Conservation (phyloP, 2,888 invertebrate species). For the Lordiphosa andalusiaca region DNA sequence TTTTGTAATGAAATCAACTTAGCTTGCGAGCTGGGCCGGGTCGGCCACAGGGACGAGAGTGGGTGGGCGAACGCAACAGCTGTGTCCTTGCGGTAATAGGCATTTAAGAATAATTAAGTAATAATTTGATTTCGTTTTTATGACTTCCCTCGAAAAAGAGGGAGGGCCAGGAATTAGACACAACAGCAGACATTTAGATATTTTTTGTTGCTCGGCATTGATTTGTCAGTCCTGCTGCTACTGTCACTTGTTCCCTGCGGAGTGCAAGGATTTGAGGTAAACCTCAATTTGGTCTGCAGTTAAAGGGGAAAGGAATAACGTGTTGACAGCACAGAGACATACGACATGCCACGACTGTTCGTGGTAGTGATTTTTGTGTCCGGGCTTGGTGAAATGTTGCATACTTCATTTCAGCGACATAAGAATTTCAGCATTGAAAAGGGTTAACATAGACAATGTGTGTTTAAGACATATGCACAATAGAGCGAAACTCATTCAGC, state of each 20-base stretch:
- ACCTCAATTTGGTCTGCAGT: constrained; percentile 32
- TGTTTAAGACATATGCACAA: no score
- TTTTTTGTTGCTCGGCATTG: constrained; percentile 1
- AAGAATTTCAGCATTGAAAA: no score
- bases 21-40: background rate
- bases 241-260: no score
- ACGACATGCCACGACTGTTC: background rate
- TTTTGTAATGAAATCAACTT: constrained; percentile 59
- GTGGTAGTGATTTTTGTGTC: background rate
- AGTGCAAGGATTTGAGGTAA: constrained; percentile 32
- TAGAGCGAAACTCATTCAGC: no score
- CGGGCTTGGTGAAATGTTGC: background rate
- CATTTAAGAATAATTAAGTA: constrained; percentile 69
- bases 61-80: constrained; percentile 21
- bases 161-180: background rate
- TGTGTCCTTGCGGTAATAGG: constrained; percentile 46
- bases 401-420: constrained; percentile 5
- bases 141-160: background rate
- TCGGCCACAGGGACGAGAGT: background rate
- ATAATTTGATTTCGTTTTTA: constrained; percentile 57
- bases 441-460: no score
- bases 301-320: no score
- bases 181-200: background rate
- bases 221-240: background rate
- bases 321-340: background rate